These are phyloP conservation scores for Pipistrellus pipistrellus DNA, from an alignment of 2,797 vertebrate species.

Conservation along the genomic window DNA sequence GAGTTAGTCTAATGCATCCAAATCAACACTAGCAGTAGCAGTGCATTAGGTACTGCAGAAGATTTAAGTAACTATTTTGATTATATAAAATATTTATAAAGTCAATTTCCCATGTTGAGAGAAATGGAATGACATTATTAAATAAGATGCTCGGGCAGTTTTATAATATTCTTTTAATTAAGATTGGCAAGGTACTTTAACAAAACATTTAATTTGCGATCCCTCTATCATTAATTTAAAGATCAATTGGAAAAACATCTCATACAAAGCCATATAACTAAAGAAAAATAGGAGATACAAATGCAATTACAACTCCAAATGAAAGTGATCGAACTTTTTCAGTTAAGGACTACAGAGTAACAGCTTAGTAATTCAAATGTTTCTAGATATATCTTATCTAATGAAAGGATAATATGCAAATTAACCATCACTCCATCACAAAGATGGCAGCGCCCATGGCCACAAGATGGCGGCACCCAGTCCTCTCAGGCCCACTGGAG, in stretches of 20 bases:
- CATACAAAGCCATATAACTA: not conserved
- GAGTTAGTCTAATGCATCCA: not conserved
- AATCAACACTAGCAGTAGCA: not conserved
- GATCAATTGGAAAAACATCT: not conserved
- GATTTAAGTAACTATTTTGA: slow-evolving; percentile 24
- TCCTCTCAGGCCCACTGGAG: too few relatives aligned
- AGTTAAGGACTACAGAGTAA: not conserved
- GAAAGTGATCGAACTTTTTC: not conserved
- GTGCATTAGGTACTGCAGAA: not conserved
- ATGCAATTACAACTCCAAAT: not conserved
- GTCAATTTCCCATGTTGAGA: slow-evolving; percentile 2
- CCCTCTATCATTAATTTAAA: not conserved
- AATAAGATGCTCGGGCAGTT: slow-evolving; percentile 7
- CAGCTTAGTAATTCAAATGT: not conserved
- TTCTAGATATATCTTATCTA: not conserved
- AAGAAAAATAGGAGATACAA: not conserved
- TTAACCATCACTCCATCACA: too few relatives aligned
- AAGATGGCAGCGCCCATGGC: too few relatives aligned
- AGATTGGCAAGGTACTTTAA: slow-evolving; percentile 1
- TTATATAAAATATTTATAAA: slow-evolving; percentile 26
- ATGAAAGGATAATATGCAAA: too few relatives aligned
- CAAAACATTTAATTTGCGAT: slow-evolving; percentile 24
- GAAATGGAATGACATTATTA: slow-evolving; percentile 10
- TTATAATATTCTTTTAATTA: slow-evolving; percentile 41
- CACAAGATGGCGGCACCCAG: too few relatives aligned